These are phyloP conservation scores for Eulithis testata DNA, from an alignment of 2,888 invertebrate species.

Conservation along the genomic window DNA sequence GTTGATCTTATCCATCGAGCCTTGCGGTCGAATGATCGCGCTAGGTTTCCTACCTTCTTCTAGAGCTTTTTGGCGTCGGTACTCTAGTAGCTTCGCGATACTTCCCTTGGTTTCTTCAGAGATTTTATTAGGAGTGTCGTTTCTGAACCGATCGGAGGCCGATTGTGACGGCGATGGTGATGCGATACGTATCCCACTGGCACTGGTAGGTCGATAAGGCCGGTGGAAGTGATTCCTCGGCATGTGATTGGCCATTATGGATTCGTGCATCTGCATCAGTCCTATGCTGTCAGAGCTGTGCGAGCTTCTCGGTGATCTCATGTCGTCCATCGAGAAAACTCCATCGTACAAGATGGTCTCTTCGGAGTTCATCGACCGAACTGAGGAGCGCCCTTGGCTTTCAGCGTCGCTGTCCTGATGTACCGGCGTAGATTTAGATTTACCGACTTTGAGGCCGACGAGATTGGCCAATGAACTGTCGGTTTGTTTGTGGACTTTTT, in stretches of 20 bases:
- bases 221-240: conserved; percentile 9
- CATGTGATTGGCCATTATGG: conserved; percentile 4
- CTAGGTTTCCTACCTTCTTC: conserved; percentile 34
- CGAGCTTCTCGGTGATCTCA: conserved; percentile 57
- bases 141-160: conserved; percentile 12
- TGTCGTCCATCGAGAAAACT: conserved; percentile 67
- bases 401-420: conserved; percentile 58
- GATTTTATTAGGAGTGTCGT: conserved; percentile 30
- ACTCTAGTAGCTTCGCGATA: conserved; percentile 63
- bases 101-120: conserved; percentile 59
- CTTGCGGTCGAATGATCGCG: conserved; percentile 40
- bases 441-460: conserved; percentile 65
- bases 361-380: conserved; percentile 55
- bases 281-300: conserved; percentile 31
- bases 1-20: conserved; percentile 32
- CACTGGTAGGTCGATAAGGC: conserved; percentile 23
- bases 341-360: conserved; percentile 63
- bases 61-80: conserved; percentile 53
- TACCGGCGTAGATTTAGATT: conserved; percentile 32
- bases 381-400: conserved; percentile 58
- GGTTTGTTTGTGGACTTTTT: conserved; percentile 44
- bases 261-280: conserved; percentile 28
- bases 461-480: conserved; percentile 56
- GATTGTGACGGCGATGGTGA: conserved; percentile 17
- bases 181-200: conserved; percentile 4